Base-by-base conservation (phyloP, 2,113 vertebrate genomes). In the Brevimyrus niger region DNA sequence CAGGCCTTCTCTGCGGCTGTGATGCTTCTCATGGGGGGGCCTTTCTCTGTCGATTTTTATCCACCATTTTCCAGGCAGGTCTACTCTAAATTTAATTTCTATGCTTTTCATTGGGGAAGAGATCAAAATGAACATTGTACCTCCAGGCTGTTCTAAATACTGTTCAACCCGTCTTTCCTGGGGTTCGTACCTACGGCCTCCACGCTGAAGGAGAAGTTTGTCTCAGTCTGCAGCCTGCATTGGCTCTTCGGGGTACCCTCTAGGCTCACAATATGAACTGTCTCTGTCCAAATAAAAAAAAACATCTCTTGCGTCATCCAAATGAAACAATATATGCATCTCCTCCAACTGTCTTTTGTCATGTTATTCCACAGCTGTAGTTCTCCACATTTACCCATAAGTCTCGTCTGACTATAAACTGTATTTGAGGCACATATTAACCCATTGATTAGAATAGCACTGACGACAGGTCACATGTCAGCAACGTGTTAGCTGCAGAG, bases 181-280 rank as follows among this genome's bases (percentile, higher is more conserved):
- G 15, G 3, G 11, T n/a, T 91, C 96, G 91, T 92, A 98, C 97
- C 97, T 90, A 97, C 92, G 0, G 96, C 95, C 50, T 97, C 96
- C 38, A 97, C 93, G 0, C 96, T 93, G 35, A 95, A 93, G 0
- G 94, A 92, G 92, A 97, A 97, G 61, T 91, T 90, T 87, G 94
- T 93, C 87, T 97, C 95, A 0, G 94, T 85, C 1, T 92, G 90
- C 11, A 69, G 86, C 55, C 91, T 92, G 9, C 92, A 92, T 48
- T 85, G 92, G 87, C 92, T 93, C 93, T 91, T 95, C 19, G 92
- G 87, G 35, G 90, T 90, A 31, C 97, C 97, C 0, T 94, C 94
- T 13, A 96, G 94, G 87, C 94, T 94, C 51, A 98, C 96, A 31
- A 97, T 90, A 46, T 96, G 95, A 73, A 96, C 93, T 0, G 93